Percentiles rank a stretch among this genome's conserved stretches.
phyloP scores from a whole-genome alignment of 2,888 invertebrate genomes.

The Lithophane ornitopus region DNA sequence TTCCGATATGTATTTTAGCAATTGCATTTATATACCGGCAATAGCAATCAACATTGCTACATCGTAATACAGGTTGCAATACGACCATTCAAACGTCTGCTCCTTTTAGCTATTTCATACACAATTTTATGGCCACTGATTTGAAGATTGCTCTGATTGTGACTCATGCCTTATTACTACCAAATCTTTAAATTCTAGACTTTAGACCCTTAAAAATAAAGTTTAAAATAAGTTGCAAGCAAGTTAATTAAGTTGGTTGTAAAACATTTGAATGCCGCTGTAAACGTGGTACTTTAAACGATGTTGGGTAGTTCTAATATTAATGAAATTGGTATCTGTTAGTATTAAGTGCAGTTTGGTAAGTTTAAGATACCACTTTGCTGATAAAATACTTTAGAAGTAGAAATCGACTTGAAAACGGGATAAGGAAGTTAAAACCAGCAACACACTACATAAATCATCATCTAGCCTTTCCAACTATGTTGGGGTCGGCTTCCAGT shows the following conservation, averaged over 20 bases:
- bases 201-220: slow-evolving; percentile 6
- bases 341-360: slow-evolving; percentile 29
- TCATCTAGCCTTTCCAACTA: no score
- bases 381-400: neutral
- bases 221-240: slow-evolving; percentile 16
- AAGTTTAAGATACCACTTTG: slow-evolving; percentile 5
- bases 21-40: slow-evolving; percentile 70
- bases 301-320: slow-evolving; percentile 36
- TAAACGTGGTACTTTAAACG: slow-evolving; percentile 32
- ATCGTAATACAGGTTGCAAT: slow-evolving; percentile 63
- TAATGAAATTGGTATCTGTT: slow-evolving; percentile 42
- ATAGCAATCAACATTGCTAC: slow-evolving; percentile 53
- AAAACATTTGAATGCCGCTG: slow-evolving; percentile 46
- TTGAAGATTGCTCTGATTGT: slow-evolving; percentile 50
- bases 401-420: neutral
- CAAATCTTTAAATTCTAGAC: slow-evolving; percentile 33
- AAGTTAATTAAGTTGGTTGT: slow-evolving; percentile 45
- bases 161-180: slow-evolving; percentile 52
- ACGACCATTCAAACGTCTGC: slow-evolving; percentile 49
- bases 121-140: slow-evolving; percentile 56
- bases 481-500: no score
- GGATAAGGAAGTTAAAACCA: neutral
- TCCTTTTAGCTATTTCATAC: slow-evolving; percentile 50
- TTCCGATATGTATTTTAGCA: slow-evolving; percentile 62
- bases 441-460: neutral